A percentile compares a stretch with the other conserved stretches of the same genome.
These are phyloP conservation scores for Amblyopsis hoosieri DNA, from an alignment of 2,797 vertebrate species.

Conservation along the genomic window DNA sequence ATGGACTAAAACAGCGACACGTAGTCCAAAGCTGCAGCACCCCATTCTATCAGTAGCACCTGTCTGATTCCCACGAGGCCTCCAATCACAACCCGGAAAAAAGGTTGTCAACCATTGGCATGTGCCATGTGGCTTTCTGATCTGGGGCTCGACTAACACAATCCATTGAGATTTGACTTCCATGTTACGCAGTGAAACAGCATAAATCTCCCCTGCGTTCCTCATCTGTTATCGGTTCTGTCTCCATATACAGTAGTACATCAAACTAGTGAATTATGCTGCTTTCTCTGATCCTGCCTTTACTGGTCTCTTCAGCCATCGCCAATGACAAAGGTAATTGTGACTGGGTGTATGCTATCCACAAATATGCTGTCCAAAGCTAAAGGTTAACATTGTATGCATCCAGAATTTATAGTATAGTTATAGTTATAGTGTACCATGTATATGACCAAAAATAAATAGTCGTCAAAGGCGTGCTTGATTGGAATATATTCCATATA, in stretches of 20 bases:
- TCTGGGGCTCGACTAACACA: slow-evolving; percentile 11
- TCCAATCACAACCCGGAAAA: slow-evolving; percentile 54
- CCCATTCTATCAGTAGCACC: slow-evolving; percentile 68
- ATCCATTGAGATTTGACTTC: slow-evolving; percentile 20
- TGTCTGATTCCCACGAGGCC: slow-evolving; percentile 73
- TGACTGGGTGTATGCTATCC: background rate
- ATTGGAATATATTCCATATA: too few species aligned
- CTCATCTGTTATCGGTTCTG: slow-evolving; percentile 7
- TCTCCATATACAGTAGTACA: background rate
- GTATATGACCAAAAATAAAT: too few species aligned
- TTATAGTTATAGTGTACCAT: too few species aligned
- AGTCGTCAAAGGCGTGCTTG: too few species aligned
- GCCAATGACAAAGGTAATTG: slow-evolving; percentile 67
- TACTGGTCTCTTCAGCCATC: slow-evolving; percentile 52
- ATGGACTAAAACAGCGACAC: slow-evolving; percentile 59
- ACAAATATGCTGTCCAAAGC: background rate
- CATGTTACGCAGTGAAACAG: slow-evolving; percentile 19
- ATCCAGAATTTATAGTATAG: too few species aligned
- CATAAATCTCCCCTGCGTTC: slow-evolving; percentile 4
- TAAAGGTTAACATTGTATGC: background rate
- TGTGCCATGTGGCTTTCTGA: slow-evolving; percentile 26
- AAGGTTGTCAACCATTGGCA: slow-evolving; percentile 12
- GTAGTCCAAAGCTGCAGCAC: slow-evolving; percentile 48
- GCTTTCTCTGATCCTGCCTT: slow-evolving; percentile 41
- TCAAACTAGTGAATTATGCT: slow-evolving; percentile 49